Percentiles rank a stretch among this genome's conserved stretches.
phyloP scores from a whole-genome alignment of 1,140 invertebrate species.

The Bombyx mandarina region DNA sequence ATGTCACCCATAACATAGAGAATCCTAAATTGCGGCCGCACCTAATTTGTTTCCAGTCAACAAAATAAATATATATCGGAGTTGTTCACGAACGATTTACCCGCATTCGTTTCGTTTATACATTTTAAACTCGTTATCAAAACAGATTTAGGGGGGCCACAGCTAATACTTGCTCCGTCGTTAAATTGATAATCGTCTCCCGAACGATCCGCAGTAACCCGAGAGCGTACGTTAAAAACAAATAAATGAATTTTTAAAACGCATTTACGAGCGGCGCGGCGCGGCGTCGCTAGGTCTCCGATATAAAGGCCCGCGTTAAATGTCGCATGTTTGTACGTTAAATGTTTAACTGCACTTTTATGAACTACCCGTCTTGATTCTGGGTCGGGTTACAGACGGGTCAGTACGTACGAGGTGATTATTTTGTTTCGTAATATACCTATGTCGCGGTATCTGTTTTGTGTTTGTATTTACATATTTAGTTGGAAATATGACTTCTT shows the following conservation, averaged over 20 bases:
- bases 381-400: conserved; percentile 14
- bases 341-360: conserved; percentile 27
- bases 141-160: too few relatives aligned
- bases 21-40: too few relatives aligned
- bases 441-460: not conserved
- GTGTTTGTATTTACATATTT: too few relatives aligned
- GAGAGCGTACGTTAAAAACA: not conserved
- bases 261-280: conserved; percentile 4
- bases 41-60: too few relatives aligned
- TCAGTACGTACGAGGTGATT: conserved; percentile 7
- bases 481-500: too few relatives aligned
- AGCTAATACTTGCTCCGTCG: too few relatives aligned
- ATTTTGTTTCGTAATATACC: not conserved
- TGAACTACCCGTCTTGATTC: conserved; percentile 28
- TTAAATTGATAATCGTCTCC: not conserved
- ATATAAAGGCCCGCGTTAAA: conserved; percentile 4
- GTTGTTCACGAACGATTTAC: too few relatives aligned
- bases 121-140: too few relatives aligned
- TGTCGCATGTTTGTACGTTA: conserved; percentile 3
- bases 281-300: not conserved
- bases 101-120: too few relatives aligned
- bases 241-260: conserved; percentile 3
- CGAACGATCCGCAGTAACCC: conserved; percentile 1
- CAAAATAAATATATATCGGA: too few relatives aligned
- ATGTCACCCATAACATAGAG: too few relatives aligned